Evolutionary conservation across 2,797 vertebrate genomes (phyloP), one percentile per base, ranked within the genome.

Genomic region (Sus cebifrons): DNA sequence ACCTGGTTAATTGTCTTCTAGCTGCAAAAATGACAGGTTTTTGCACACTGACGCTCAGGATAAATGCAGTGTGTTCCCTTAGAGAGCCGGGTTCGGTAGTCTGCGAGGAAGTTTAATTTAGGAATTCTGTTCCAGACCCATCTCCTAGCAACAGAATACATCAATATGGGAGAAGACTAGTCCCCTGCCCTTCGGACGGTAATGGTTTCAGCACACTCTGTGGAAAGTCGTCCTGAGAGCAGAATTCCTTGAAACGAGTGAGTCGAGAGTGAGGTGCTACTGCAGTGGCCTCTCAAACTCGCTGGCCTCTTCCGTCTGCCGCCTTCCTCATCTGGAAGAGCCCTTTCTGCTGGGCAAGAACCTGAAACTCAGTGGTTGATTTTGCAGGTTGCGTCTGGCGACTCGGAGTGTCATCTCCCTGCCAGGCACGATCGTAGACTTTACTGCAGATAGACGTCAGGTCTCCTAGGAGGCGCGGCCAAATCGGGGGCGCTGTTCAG

Each of bases 81-180:
- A 68, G 68, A 89, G 40, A 89, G 32, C n/a, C 86, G 96, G 40
- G 12, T 65, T 96, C 77, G 93, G 3, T 87, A 70, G 70, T 54
- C 94, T 96, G 71, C 13, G 23, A 36, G 73, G 54, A 88, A 86
- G 74, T 78, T 89, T 94, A 64, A 78, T 79, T 40, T 87, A 85
- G 86, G 56, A 90, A 85, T 94, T 94, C 86, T 94, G 16, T 92
- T 83, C 74, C 88, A 95, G 58, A 89, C 49, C 78, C 36, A 27
- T 95, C 87, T 95, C 92, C 85, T 97, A 97, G 92, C 92, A 96
- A 95, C 92, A 84, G 64, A 62, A 40, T 71, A 44, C 49, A 88
- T 83, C 78, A 89, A 11, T 56, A 89, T 44, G 60, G 71, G 77
- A 88, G 93, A 71, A 71, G 91, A 88, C 13, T 27, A 27, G 1